Evolutionary conservation across 2,113 vertebrate genomes (phyloP).

Genomic region (Carassius gibelio): DNA sequence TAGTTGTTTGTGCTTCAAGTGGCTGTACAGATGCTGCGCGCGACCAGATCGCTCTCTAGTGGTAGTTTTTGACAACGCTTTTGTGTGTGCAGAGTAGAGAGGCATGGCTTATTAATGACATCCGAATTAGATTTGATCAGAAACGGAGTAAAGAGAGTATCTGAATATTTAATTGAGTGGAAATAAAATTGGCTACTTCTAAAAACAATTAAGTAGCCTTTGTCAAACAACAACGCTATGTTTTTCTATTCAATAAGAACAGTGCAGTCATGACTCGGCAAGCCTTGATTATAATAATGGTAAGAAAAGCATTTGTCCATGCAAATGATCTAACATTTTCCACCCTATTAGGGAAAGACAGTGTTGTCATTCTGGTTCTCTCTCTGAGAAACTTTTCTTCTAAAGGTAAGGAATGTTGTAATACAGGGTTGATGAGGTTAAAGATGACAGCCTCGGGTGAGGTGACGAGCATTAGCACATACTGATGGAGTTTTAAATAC

Average conservation of each 20-base stretch:
- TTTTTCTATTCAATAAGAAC: neutral
- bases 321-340: neutral
- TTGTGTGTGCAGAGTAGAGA: neutral
- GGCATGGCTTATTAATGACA: conserved; percentile 2
- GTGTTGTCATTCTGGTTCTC: neutral
- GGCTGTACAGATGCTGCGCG: neutral
- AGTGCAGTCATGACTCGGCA: neutral
- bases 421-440: conserved; percentile 48
- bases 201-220: neutral
- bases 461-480: conserved; percentile 14
- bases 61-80: conserved; percentile 15
- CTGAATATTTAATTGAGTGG: neutral
- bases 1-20: neutral
- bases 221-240: neutral
- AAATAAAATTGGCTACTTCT: neutral
- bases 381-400: neutral
- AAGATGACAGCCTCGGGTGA: conserved; percentile 34
- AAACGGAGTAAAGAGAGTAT: neutral
- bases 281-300: neutral
- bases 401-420: conserved; percentile 36
- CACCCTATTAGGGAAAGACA: neutral
- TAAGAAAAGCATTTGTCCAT: neutral
- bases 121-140: conserved; percentile 10
- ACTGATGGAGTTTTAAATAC: conserved; percentile 15
- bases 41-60: conserved; percentile 24